Conservation (phyloP, 2,113 vertebrate species). For the Chlorodrepanis virens region DNA sequence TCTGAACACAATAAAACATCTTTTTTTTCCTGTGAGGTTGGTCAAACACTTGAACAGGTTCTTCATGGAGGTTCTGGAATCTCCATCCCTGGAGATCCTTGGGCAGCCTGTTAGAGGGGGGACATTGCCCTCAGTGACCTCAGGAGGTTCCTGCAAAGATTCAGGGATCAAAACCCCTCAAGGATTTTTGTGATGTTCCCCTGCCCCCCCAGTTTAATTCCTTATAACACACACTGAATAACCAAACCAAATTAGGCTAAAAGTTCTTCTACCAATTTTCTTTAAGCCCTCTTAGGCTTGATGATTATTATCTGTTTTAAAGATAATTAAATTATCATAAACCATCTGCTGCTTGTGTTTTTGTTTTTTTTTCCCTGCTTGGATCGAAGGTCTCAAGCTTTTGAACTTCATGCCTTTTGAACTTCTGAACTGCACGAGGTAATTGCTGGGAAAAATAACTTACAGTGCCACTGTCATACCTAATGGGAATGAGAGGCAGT, state of each 20-base stretch:
- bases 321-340: constrained; percentile 17
- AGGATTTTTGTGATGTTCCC: not conserved
- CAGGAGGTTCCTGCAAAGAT: not conserved
- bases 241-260: not conserved
- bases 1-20: not conserved
- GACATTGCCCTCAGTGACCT: not conserved
- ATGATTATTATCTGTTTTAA: not conserved
- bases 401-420: constrained; percentile 39
- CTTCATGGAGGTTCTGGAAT: not conserved
- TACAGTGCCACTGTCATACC: not conserved
- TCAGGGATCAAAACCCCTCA: not conserved
- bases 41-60: not conserved
- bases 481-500: not conserved
- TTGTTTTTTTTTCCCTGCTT: not conserved
- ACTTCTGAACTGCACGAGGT: not conserved
- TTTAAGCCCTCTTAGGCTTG: not conserved
- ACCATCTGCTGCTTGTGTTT: not conserved
- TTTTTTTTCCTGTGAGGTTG: not conserved
- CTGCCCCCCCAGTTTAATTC: not conserved
- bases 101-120: not conserved
- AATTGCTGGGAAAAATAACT: constrained; percentile 12
- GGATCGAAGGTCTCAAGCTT: not conserved
- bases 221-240: not conserved
- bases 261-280: not conserved
- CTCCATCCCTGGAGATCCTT: not conserved